Conservation (phyloP, 2,797 vertebrate genomes). For the Discoglossus pictus region DNA sequence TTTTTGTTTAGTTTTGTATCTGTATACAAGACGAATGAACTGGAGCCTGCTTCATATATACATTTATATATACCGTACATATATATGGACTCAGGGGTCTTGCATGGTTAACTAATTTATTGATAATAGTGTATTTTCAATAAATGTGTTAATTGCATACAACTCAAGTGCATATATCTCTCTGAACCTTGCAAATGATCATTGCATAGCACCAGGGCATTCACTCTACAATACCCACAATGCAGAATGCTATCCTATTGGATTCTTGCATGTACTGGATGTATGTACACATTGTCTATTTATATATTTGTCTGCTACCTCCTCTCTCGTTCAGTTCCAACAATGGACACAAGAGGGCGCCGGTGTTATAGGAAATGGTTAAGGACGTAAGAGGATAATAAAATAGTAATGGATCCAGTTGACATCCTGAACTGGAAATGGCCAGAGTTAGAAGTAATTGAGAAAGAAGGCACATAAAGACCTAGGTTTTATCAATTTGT, state of each 20-base stretch:
- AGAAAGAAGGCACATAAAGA: too few species aligned
- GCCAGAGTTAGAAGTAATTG: too few species aligned
- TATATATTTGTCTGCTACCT: not conserved
- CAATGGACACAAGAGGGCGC: constrained; percentile 33
- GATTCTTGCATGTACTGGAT: not conserved
- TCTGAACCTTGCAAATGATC: too few species aligned
- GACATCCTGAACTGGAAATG: constrained; percentile 3
- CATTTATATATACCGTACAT: not conserved
- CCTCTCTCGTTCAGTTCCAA: constrained; percentile 5
- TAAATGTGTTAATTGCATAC: too few species aligned
- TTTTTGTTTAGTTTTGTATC: constrained; percentile 20
- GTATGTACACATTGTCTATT: not conserved
- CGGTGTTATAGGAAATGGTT: constrained; percentile 19
- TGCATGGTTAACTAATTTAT: too few species aligned
- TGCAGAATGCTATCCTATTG: constrained; percentile 10
- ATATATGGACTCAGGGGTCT: too few species aligned
- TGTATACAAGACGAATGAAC: not conserved
- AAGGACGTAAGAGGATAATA: not conserved
- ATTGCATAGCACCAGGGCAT: too few species aligned
- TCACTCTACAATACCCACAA: too few species aligned
- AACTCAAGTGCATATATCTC: too few species aligned
- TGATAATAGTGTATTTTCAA: too few species aligned
- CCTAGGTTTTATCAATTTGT: too few species aligned
- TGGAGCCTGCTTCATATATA: not conserved
- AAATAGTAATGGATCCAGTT: not conserved